phyloP scores from a whole-genome alignment of 92 coral and sea anemone genomes.

The Palythoa heliodiscus region DNA sequence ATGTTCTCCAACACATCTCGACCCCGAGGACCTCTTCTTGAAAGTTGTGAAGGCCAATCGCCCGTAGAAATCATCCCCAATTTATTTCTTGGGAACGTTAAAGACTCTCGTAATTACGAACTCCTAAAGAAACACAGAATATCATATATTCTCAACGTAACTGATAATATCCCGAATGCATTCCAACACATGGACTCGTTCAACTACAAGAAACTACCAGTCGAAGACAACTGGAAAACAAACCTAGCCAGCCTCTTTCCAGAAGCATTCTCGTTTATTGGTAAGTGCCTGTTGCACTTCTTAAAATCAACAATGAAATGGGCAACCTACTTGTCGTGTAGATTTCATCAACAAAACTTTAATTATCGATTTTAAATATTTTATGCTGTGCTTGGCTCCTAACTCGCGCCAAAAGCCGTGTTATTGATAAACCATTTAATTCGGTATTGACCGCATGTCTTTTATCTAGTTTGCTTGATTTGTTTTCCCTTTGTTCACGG shows the following conservation, averaged over 20 bases:
- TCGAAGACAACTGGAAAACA: conserved; percentile 95
- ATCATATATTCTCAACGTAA: conserved; percentile 85
- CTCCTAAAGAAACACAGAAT: conserved; percentile 80
- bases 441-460: conserved; percentile 18
- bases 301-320: conserved; percentile 11
- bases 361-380: conserved; percentile 2
- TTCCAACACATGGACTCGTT: conserved; percentile 89
- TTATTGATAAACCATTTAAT: background rate
- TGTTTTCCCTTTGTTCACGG: conserved; percentile 1
- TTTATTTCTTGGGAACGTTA: conserved; percentile 88
- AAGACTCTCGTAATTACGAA: conserved; percentile 90
- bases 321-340: conserved; percentile 16
- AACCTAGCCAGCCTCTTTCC: conserved; percentile 86
- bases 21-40: conserved; percentile 68
- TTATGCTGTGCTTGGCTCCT: background rate
- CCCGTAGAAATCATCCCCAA: conserved; percentile 92
- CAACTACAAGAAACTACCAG: conserved; percentile 96
- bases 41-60: conserved; percentile 48
- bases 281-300: conserved; percentile 63
- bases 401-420: conserved; percentile 35
- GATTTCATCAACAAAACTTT: conserved; percentile 28
- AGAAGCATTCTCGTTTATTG: conserved; percentile 97
- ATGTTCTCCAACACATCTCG: conserved; percentile 46
- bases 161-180: conserved; percentile 94
- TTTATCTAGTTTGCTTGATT: background rate